These are phyloP conservation scores for Aleiodes sp. DNA, from an alignment of 1,140 invertebrate genomes.

Conservation along the genomic window DNA sequence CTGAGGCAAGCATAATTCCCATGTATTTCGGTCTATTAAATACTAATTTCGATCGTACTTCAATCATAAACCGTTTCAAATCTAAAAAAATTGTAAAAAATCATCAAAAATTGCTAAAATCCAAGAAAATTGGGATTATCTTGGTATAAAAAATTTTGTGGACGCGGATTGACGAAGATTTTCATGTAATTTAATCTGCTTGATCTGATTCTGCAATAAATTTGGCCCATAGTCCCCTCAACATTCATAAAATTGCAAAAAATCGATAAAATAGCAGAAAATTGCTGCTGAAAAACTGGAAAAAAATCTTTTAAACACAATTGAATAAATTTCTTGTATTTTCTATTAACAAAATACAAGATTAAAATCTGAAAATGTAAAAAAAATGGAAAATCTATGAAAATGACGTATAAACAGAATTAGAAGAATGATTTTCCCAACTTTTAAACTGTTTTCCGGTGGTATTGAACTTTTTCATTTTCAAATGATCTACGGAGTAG, in stretches of 20 bases:
- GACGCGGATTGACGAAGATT: constrained; percentile 2
- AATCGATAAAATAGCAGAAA: background rate
- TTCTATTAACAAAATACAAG: no score
- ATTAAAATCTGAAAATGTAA: no score
- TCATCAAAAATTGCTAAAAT: constrained; percentile 1
- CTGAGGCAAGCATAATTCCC: background rate
- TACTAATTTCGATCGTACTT: constrained; percentile 5
- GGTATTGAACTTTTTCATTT: no score
- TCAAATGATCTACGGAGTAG: no score
- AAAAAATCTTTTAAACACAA: no score
- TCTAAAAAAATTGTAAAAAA: background rate
- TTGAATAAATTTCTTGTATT: no score
- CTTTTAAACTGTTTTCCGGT: no score
- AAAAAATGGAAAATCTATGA: no score
- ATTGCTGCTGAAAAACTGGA: no score
- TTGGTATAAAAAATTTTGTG: constrained; percentile 15
- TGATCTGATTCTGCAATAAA: constrained; percentile 8
- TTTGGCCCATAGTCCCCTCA: constrained; percentile 13
- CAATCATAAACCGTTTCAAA: background rate
- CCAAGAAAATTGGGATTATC: background rate
- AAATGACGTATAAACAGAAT: no score
- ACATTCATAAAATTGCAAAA: background rate
- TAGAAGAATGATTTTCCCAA: no score
- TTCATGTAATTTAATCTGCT: constrained; percentile 19
- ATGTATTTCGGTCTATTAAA: constrained; percentile 8